phyloP scores from a whole-genome alignment of 2,113 vertebrate genomes.

The Rissa tridactyla region DNA sequence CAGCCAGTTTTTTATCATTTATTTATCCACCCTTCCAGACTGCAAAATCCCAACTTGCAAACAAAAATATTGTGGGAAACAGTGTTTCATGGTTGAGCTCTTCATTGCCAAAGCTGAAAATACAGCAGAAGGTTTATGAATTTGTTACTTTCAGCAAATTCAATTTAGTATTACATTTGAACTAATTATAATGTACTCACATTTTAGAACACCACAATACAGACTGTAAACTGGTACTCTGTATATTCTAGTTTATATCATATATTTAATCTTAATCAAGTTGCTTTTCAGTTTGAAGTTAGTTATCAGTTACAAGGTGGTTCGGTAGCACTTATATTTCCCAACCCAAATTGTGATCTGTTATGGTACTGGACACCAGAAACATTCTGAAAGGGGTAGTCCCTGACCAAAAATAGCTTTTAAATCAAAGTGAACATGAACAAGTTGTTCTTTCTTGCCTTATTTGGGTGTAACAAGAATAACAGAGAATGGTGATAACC shows the following conservation, averaged over 20 bases:
- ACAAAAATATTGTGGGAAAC: not conserved
- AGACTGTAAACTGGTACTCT: not conserved
- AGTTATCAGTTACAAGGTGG: not conserved
- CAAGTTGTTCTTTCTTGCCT: not conserved
- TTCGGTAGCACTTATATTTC: not conserved
- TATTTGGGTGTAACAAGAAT: not conserved
- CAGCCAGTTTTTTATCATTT: not conserved
- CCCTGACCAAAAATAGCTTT: not conserved
- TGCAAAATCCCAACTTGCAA: not conserved
- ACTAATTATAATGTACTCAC: not conserved
- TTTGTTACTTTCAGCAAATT: not conserved
- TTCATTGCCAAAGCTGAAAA: constrained; percentile 3
- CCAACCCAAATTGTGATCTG: not conserved
- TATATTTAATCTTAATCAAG: not conserved
- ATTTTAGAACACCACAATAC: not conserved
- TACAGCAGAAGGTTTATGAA: not conserved
- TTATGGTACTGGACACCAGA: not conserved
- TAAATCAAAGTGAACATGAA: not conserved
- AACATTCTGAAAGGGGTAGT: not conserved
- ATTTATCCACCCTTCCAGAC: not conserved
- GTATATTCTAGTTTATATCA: not conserved
- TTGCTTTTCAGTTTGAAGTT: not conserved
- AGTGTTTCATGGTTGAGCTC: not conserved
- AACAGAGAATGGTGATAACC: not conserved
- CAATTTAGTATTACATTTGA: not conserved